Evolutionary conservation across 2,797 vertebrate species (phyloP), one percentile per base, ranked within the genome.

Genomic region (Pantherophis alleghaniensis): DNA sequence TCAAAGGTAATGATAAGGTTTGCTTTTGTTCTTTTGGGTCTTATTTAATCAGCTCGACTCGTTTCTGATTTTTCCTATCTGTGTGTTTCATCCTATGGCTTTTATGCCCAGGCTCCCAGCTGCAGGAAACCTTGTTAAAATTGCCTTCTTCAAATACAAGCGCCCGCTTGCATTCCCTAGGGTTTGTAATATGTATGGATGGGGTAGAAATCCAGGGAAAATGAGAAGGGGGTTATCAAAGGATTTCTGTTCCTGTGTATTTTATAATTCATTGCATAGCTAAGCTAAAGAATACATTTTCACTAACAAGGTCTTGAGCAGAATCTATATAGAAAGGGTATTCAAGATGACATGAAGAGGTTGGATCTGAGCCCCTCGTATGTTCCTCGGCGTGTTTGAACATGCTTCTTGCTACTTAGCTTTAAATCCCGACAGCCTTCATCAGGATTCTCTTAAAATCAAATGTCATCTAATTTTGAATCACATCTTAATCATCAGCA

Each of bases 211-310:
- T 90, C 95, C 95, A 91, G 90, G 32, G 91, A 59, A 86, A 37
- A 74, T 42, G 42, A 22, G 95, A 91, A 87, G 24, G 95, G 91
- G 26, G 87, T 95, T 96, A 95, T 97, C 97, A 97, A 97, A 96
- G 95, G 79, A 0, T 94, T 96, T 94, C 93, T 22, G n/a, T 47
- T 32, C 94, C 94, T 96, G 93, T 95, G 92, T 97, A 95, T 96
- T 97, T 97, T 97, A 97, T 97, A 97, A 97, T 97, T 97, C 97
- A 97, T 97, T 96, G 95, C 95, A 96, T 95, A 95, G 96, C 95
- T 96, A 95, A 97, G 92, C 94, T 93, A 92, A 92, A 9, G 93
- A 93, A 89, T 96, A 91, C 95, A 94, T 95, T 94, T 90, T 86
- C 92, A 90, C 93, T 95, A 96, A 96, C 95, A 95, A 97, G 95